Evolutionary conservation across 2,888 invertebrate genomes (phyloP).

Genomic region (Polydrusus cervinus): DNA sequence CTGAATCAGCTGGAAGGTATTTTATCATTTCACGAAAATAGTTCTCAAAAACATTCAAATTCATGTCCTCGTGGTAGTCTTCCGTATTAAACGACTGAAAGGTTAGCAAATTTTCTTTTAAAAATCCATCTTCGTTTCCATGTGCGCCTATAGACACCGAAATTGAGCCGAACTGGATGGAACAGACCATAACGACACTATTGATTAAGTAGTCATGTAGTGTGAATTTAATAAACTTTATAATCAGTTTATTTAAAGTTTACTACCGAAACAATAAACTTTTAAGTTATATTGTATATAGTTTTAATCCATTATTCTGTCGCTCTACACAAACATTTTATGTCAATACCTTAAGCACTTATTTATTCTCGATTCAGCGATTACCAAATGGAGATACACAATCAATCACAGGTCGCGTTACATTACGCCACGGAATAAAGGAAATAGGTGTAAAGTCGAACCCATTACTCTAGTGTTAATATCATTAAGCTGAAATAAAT

Average conservation of each 20-base stretch:
- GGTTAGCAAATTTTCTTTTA: too few species aligned
- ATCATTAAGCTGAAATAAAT: conserved; percentile 6
- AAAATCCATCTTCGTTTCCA: too few species aligned
- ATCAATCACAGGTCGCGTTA: conserved; percentile 29
- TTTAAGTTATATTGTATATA: neutral
- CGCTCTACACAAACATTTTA: conserved; percentile 12
- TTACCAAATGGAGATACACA: conserved; percentile 25
- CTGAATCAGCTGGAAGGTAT: too few species aligned
- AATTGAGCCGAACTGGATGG: too few species aligned
- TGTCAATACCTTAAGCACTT: conserved; percentile 13
- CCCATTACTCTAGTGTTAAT: conserved; percentile 18
- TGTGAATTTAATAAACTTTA: neutral
- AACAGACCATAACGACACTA: too few species aligned
- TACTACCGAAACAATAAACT: conserved; percentile 1
- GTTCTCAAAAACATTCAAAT: too few species aligned
- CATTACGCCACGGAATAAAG: conserved; percentile 17
- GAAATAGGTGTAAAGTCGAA: conserved; percentile 24
- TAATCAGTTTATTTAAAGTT: neutral
- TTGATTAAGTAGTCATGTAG: too few species aligned
- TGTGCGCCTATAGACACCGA: too few species aligned
- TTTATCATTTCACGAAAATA: too few species aligned
- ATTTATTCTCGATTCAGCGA: conserved; percentile 22
- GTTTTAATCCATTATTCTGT: conserved; percentile 11
- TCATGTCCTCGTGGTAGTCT: too few species aligned
- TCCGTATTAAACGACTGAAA: too few species aligned